Evolutionary conservation across 2,113 vertebrate genomes (phyloP), one percentile per base, ranked within the genome.

Genomic region (Chaetodon trifascialis): DNA sequence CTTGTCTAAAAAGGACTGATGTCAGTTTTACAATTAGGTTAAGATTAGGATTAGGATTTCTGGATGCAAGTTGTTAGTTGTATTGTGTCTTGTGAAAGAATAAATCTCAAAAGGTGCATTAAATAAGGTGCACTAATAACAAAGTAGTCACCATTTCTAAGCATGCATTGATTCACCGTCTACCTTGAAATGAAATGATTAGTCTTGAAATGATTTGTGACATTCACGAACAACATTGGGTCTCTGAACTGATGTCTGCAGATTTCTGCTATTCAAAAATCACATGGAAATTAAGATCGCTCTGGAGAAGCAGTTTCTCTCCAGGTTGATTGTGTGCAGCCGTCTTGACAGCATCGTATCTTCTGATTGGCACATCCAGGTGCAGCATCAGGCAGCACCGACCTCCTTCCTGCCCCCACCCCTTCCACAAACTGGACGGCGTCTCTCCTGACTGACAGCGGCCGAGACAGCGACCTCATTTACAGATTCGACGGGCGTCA

Each of bases 401-500:
- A 99, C 89, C 96, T 99, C 66, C 95, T 99, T 59, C 98, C 98
- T 0, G 95, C 97, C 75, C 97, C 98, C 56, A 95, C 94, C 68
- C 56, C 94, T 11, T 92, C 96, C 67, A 94, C 96, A 65, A 98
- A 98, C 92, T 99, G 98, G 98, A 99, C 98, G 8, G 93, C 94
- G 2, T 96, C 96, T 21, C 96, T 99, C 62, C 91, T 97, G 70
- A 96, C 96, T 63, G 98, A 99, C 93, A 97, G 95, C 23, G 96
- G 97, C 49, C 89, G 94, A 30, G 95, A 96, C 87, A 96, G 95
- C 15, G 95, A 96, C 92, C 97, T 99, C 77, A 97, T 98, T 93
- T 99, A 98, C 93, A 96, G 95, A 85, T 99, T 99, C 66, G 97
- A 99, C 23, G 98, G 98, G 66, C 96, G 91, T 23, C 98, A 98